Conservation (phyloP, 2,888 invertebrate species). For the Hypena proboscidalis region DNA sequence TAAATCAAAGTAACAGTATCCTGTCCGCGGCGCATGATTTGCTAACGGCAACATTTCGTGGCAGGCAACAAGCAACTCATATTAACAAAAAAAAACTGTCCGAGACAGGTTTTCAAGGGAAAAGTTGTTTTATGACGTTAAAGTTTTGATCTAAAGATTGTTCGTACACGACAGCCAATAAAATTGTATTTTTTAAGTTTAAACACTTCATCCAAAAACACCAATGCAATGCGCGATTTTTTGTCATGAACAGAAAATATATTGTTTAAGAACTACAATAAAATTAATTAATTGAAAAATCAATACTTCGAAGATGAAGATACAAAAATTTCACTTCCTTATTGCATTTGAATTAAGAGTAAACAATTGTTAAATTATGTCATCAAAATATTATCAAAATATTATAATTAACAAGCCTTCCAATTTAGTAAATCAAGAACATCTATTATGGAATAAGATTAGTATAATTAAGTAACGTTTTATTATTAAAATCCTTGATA, state of each 20-base stretch:
- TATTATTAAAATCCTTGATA: too few relatives aligned
- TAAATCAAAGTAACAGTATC: slow-evolving; percentile 26
- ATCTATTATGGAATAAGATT: too few relatives aligned
- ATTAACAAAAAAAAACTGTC: slow-evolving; percentile 15
- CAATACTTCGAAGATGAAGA: background rate
- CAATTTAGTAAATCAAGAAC: background rate
- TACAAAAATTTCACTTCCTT: too few relatives aligned
- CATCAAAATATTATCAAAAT: background rate
- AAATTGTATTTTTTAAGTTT: too few relatives aligned
- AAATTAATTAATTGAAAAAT: background rate
- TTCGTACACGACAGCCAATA: too few relatives aligned
- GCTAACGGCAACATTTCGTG: slow-evolving; percentile 27
- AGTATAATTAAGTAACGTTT: too few relatives aligned
- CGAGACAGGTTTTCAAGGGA: slow-evolving; percentile 15
- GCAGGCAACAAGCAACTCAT: slow-evolving; percentile 12
- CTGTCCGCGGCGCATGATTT: slow-evolving; percentile 21
- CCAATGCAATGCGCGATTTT: too few relatives aligned
- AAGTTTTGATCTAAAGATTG: slow-evolving; percentile 1
- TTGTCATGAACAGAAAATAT: too few relatives aligned
- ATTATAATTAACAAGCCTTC: background rate
- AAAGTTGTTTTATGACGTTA: slow-evolving; percentile 1
- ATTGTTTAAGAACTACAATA: too few relatives aligned
- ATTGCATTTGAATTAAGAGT: background rate
- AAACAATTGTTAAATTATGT: slow-evolving; percentile 1
- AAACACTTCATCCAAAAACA: too few relatives aligned